Evolutionary conservation across 1,140 invertebrate genomes (phyloP), one percentile per base, ranked within the genome.

Genomic region (Camponotus vicinus): DNA sequence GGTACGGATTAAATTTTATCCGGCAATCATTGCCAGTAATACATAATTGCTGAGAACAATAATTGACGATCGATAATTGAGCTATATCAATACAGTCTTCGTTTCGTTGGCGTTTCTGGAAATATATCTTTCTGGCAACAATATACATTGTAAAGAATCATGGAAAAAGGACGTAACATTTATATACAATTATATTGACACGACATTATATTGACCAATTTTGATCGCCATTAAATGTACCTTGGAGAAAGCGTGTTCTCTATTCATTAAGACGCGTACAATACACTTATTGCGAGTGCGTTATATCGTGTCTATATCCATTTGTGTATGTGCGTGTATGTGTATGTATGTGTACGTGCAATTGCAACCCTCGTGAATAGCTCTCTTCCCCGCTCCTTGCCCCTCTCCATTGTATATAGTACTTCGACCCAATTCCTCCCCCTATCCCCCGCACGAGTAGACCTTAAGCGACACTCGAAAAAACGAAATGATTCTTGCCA

Each of bases 401-500:
- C 8, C 13, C 15, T 9, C 70, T 86, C 80, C 89, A 84, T 82
- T 92, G 91, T 94, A 92, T 84, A 92, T 93, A 92, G 63, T 77
- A 89, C 84, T 85, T 85, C 77, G 84, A 18, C 34, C 55, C 57
- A 52, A 59, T 76, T 77, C 11, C 59, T 27, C 82, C 63, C 42
- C 63, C 84, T 83, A 89, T 86, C 87, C 77, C 71, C 82, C 86
- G 89, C 85, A 87, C 85, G 71, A 87, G 80, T 90, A 90, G 89
- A 76, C 79, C 78, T 77, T 91, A 92, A 92, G 89, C 89, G 70
- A 92, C 87, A 91, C 84, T 89, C 70, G 86, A 90, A 75, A 61
- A 71, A 91, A 92, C 85, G 89, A 93, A 93, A 92, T 89, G 86
- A 93, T 90, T 93, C 92, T 93, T 94, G 93, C 93, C 93, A 94